These are phyloP conservation scores for Chymomyza procnemis DNA, from an alignment of 2,888 invertebrate genomes.

Conservation along the genomic window DNA sequence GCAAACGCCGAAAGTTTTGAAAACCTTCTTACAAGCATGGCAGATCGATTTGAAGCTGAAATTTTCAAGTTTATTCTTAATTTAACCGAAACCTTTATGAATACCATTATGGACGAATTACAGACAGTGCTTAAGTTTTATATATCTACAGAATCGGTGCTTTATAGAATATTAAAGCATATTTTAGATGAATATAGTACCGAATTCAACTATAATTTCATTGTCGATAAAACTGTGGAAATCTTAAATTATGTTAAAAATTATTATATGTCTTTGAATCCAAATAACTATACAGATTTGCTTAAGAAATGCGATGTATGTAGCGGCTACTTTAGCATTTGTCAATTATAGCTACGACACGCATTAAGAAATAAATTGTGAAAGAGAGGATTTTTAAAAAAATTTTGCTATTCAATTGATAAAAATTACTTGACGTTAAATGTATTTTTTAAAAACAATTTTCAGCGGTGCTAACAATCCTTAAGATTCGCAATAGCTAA, in stretches of 20 bases:
- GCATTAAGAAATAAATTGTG: neutral
- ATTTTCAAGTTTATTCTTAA: constrained; percentile 40
- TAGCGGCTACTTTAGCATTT: constrained; percentile 45
- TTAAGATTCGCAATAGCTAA: no score
- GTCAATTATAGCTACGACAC: constrained; percentile 31
- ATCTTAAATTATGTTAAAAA: constrained; percentile 38
- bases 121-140: constrained; percentile 31
- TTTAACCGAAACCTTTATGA: constrained; percentile 49
- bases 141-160: constrained; percentile 59
- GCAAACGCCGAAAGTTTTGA: constrained; percentile 48
- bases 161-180: constrained; percentile 44
- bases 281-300: constrained; percentile 28
- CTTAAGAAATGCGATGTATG: constrained; percentile 44
- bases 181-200: constrained; percentile 29
- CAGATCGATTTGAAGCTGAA: constrained; percentile 11
- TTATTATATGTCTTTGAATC: constrained; percentile 51
- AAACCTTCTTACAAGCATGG: constrained; percentile 43
- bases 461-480: no score
- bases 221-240: constrained; percentile 8
- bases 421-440: no score
- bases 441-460: no score
- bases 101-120: constrained; percentile 27
- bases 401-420: no score
- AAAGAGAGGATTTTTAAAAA: neutral
- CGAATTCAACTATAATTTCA: neutral